A percentile compares a stretch with the other conserved stretches of the same genome.
These are phyloP conservation scores for Netta rufina DNA, from an alignment of 2,797 vertebrate species.

Conservation along the genomic window DNA sequence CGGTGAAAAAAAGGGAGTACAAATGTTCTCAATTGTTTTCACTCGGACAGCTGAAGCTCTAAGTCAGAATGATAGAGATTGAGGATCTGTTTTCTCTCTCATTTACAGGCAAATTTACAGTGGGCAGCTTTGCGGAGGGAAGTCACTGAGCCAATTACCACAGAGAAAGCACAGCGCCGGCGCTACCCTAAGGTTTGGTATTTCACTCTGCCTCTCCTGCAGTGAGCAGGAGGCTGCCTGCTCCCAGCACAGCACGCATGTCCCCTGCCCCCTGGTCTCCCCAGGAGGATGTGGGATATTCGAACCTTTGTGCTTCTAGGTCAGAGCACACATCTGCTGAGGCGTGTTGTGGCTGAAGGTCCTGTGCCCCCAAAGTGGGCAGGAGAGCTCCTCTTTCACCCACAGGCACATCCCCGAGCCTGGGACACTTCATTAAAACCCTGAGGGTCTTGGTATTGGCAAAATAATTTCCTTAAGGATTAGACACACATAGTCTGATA, in stretches of 20 bases:
- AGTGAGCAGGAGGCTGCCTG: not conserved
- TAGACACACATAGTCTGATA: not conserved
- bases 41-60: not conserved
- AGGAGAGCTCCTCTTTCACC: not conserved
- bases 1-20: not conserved
- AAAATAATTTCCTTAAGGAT: not conserved
- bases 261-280: not conserved
- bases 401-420: not conserved
- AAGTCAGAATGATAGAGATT: not conserved
- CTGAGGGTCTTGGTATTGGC: not conserved
- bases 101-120: not conserved
- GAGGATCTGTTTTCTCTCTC: not conserved
- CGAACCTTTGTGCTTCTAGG: not conserved
- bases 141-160: not conserved
- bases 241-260: fast-evolving
- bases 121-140: not conserved
- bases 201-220: not conserved
- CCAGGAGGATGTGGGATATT: no score
- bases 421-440: not conserved
- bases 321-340: not conserved
- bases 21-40: not conserved
- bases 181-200: fast-evolving
- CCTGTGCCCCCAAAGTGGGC: no score
- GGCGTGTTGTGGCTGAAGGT: not conserved
- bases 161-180: fast-evolving